Base-by-base conservation (phyloP, 2,797 vertebrate species). In the Coendou prehensilis region DNA sequence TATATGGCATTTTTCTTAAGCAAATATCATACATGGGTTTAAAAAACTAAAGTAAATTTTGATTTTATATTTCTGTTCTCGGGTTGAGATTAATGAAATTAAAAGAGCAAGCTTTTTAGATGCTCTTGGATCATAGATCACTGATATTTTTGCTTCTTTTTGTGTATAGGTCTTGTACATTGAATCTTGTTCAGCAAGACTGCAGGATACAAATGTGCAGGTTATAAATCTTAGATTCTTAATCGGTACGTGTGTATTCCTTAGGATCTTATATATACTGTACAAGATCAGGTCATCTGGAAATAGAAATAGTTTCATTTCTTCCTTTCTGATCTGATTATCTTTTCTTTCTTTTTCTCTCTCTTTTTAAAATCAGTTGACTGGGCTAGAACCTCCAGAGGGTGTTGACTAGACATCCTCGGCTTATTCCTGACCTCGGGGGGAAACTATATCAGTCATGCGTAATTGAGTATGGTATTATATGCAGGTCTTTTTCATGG, bases 51-150 rank as follows among this genome's bases (percentile, higher is more conserved):
- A 96, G 47, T 80, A 93, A 94, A 57, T 94, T 0, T 90, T 28
- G 78, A 52, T 97, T 97, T 89, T 87, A 10, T 94, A 82, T 93
- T 87, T 94, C 41, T 95, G 22, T 82, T 97, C 96, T 98, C 64
- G 92, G 94, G 37, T 89, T 96, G 93, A 97, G 95, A 97, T 95
- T 95, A 54, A 96, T 86, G 41, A 97, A 97, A 94, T 95, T 93
- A 95, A 97, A 97, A 97, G 92, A 96, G 6, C 79, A 97, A 64
- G 50, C 71, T 98, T 98, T 96, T 98, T 69, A 94, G 94, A 93
- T 94, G 61, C 9, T 41, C 37, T 91, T 80, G 64, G 8, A 22
- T 80, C 85, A 95, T 91, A 87, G 83, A 95, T 97, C 92, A 95
- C 64, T 97, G 97, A 85, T 92, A 96, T 89, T 97, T 98, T 88